Evolutionary conservation across 2,797 vertebrate genomes (phyloP), one percentile per base, ranked within the genome.

Genomic region (Onychomys arenicola): DNA sequence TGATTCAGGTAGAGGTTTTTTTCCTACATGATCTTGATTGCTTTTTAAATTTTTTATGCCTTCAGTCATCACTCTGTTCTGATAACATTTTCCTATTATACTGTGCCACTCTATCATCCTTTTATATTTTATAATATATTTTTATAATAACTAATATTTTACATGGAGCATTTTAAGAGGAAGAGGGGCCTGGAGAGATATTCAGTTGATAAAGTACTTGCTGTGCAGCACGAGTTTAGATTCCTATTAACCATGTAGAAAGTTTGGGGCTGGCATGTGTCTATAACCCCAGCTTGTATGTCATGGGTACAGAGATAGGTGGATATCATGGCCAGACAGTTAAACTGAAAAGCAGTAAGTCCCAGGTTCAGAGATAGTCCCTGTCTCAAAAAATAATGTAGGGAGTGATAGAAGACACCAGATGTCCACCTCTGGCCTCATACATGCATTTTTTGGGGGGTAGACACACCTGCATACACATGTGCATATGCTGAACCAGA

Each of bases 1-100:
- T 93, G n/a, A 32, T 86, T 96, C 71, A 55, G 52, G n/a, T 55
- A 71, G 63, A 93, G 80, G 21, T 13, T 85, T 89, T 37, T 34
- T 29, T 63, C 11, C 34, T 88, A 57, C 25, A 59, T 71, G 55
- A 61, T 76, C 37, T 76, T 61, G 37, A 59, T 61, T 59, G 69
- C 3, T 59, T 75, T 59, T 73, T 57, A 63, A 34, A 52, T 71
- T 87, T 83, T 89, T 32, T 46, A 32, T 57, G 27, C 17, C 52
- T 75, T 59, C 19, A 76, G 17, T 89, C 27, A 29, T 76, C 32
- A 78, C 57, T 34, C 13, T 87, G 16, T 71, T 75, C 25, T 69
- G n/a, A 59, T 94, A 46, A 80, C 78, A 27, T 71, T 96, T 92
- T 11, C 10, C 46, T 17, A 61, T 97, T 95, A 89, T 91, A 57